Evolutionary conservation across 1,140 invertebrate genomes (phyloP), one percentile per base, ranked within the genome.

Genomic region (Drosophila elegans): DNA sequence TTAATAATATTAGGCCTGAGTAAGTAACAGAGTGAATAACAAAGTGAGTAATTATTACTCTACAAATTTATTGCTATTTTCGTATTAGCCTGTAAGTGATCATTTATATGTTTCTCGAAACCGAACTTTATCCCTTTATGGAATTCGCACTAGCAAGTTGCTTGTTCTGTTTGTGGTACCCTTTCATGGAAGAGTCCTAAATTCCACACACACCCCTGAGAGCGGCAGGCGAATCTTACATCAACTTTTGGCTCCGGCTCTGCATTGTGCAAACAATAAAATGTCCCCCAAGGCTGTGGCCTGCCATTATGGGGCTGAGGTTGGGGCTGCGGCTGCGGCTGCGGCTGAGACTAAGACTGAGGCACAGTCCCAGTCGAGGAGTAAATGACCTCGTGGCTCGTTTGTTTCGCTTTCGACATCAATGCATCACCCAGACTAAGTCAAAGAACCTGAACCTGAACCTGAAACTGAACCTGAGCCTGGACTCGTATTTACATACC

Each of bases 241-340:
- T 91, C 90, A 91, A 86, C 68, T 83, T 80, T 63, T 57, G 77
- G 83, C 64, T 74, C 64, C 48, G 54, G 54, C 57, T 60, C 41
- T 60, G 62, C 73, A 80, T 80, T 90, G 80, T 90, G 90, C 80
- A 91, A 91, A 91, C 90, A 91, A 91, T 91, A 91, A 91, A 91
- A 91, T 90, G 90, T 91, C 90, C 82, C 90, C 79, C 83, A 82
- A 88, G 83, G 90, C 85, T 77, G 78, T 72, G 74, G 81, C 80
- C 66, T 55, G 67, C 79, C 79, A 81, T 78, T 63, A 80, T 62
- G 52, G 44, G 51, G 78, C 29, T 13, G 48, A 32, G 48, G 25
- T 48, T 48, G 25, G 4, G 16, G 16, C 16, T 21, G 16, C 0
- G 16, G 16, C 16, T 21, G 16, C 16, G 16, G 16, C 16, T 21